Base-by-base conservation (phyloP, 2,797 vertebrate species). In the Falco rusticolus region DNA sequence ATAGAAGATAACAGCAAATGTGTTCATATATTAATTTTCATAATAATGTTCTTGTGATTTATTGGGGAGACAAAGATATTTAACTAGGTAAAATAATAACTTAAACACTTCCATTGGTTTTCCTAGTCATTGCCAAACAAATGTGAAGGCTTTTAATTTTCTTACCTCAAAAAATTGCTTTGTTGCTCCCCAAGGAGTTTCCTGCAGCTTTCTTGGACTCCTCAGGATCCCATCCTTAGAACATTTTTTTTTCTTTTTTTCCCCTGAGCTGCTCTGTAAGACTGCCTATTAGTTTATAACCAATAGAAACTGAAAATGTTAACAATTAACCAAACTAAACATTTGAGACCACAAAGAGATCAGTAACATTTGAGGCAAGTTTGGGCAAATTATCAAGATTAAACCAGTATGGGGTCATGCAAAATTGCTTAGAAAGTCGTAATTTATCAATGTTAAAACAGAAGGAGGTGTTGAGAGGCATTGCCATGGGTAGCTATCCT, bases 1-100 rank as follows among this genome's bases (percentile, higher is more conserved):
- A 94, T 84, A 63, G 16, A 93, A 92, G 71, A 78, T 84, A 93
- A 90, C 33, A 79, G 50, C n/a, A 70, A 91, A 59, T 60, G 64
- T 56, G 19, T 53, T 68, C 28, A 24, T 15, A 60, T 34, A 64
- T 57, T 89, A 84, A 87, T 91, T 93, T 94, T 91, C 74, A 70
- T 91, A 95, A 47, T 53, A 87, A 70, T 79, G 50, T 72, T 92
- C 39, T 54, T 54, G 81, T 93, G 82, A 93, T 96, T 97, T 97
- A 94, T 97, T 96, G 92, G 72, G 63, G 95, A 96, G 84, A 94
- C 37, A 96, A 45, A 95, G 95, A 94, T 68, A 63, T 92, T 96
- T 97, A 65, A 54, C 80, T 96, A 75, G 9, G 70, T 53, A 87
- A 94, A 89, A 97, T 97, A 97, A 96, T 96, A 97, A 96, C 96